phyloP scores from a whole-genome alignment of 2,113 vertebrate genomes.

The Mungos mungo region DNA sequence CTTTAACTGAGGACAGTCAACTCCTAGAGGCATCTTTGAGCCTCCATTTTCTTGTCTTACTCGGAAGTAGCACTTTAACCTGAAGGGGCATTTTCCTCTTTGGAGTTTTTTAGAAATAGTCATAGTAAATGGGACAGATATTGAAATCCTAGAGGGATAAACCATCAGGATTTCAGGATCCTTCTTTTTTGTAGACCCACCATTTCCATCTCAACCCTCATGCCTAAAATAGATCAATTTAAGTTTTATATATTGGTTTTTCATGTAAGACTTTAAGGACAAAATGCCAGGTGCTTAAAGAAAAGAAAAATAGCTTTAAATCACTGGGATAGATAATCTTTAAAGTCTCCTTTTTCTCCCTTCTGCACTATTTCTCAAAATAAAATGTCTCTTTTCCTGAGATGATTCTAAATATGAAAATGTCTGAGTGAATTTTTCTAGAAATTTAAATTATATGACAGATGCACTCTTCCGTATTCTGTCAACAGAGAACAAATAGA shows the following conservation, averaged over 20 bases:
- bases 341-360: neutral
- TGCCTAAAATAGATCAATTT: neutral
- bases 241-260: neutral
- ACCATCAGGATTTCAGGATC: neutral
- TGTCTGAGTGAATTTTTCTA: neutral
- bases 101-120: neutral
- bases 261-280: neutral
- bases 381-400: neutral
- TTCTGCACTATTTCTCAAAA: neutral
- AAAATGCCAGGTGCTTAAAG: neutral
- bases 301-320: neutral
- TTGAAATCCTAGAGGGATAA: neutral
- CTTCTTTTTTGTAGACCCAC: neutral
- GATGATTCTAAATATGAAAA: slow-evolving; percentile 38
- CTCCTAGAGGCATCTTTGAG: neutral
- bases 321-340: neutral
- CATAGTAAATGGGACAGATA: neutral
- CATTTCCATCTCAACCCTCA: neutral
- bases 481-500: neutral
- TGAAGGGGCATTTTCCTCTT: neutral
- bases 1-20: neutral
- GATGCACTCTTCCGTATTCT: neutral
- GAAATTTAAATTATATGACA: neutral
- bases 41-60: neutral
- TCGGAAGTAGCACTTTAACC: neutral